Evolutionary conservation across 2,113 vertebrate species (phyloP).

Genomic region (Pardalotus punctatus): DNA sequence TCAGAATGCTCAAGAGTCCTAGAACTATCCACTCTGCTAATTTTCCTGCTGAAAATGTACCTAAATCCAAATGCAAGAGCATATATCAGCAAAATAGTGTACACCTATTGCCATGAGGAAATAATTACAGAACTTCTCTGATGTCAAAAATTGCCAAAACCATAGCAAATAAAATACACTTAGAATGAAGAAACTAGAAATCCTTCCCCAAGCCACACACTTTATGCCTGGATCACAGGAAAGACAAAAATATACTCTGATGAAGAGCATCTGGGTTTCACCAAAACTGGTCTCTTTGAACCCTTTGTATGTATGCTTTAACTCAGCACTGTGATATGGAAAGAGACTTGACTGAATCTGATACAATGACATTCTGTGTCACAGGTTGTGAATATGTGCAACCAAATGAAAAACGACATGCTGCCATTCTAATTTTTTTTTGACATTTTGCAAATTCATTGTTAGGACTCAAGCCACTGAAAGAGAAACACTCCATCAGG

Average conservation of each 20-base stretch:
- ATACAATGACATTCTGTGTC: neutral
- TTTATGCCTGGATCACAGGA: neutral
- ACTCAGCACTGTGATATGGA: neutral
- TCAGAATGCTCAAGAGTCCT: neutral
- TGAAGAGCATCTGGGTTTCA: neutral
- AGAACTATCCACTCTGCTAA: neutral
- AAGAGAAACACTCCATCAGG: neutral
- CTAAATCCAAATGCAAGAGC: neutral
- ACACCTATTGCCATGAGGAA: neutral
- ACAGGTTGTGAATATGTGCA: neutral
- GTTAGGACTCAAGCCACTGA: neutral
- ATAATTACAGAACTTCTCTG: neutral
- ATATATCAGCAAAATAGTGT: neutral
- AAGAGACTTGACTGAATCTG: neutral
- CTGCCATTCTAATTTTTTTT: neutral
- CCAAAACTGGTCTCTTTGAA: neutral
- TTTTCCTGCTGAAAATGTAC: neutral
- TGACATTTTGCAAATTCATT: neutral
- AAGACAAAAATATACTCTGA: neutral
- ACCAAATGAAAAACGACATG: neutral
- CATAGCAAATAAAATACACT: neutral
- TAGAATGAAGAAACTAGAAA: neutral
- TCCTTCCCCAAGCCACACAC: neutral
- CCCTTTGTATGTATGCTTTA: neutral
- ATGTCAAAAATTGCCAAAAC: neutral